Evolutionary conservation across 2,113 vertebrate genomes (phyloP), one percentile per base, ranked within the genome.

Genomic region (Phaethon lepturus): DNA sequence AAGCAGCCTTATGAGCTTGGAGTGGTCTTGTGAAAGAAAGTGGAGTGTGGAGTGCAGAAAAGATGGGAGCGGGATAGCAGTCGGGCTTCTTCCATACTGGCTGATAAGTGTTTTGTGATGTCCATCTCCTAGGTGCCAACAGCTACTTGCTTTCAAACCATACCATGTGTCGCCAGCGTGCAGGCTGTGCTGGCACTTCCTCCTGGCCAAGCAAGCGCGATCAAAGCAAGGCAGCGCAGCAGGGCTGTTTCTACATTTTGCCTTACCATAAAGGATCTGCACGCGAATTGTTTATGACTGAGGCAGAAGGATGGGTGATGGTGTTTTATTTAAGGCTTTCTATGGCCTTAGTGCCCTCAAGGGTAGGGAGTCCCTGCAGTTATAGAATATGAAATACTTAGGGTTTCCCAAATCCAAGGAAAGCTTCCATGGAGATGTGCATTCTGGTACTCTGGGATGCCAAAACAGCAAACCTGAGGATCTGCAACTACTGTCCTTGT

Each of bases 141-240:
- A 68, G 25, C 53, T 35, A 1, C n/a, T 25, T 35, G 16, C 23
- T 68, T 33, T 59, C 38, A 12, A 31, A 49, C 59, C 31, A 16
- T 23, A 3, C 20, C 4, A 0, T 3, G 18, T 24, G 53, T 68
- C 31, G 23, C 38, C 67, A n/a, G 38, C 0, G 3, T 11, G 50
- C 50, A 82, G 45, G 42, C 47, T 14, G 17, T 59, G 13, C 5
- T 67, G 66, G 24, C 29, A 10, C 14, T 1, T 68, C 29, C 29
- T 88, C 6, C 42, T 83, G 58, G 49, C 49, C 58, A n/a, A 13
- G 29, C 31, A 53, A 66, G 64, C 42, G 62, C 42, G 29, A 2
- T 7, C 47, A 35, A 31, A 74, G 17, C 35, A 42, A 31, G 44
- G 20, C 12, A 11, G 2, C 6, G 44, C 9, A 25, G 44, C 44